These are phyloP conservation scores for Myotis findleyi DNA, from an alignment of 2,797 vertebrate genomes.

Conservation along the genomic window DNA sequence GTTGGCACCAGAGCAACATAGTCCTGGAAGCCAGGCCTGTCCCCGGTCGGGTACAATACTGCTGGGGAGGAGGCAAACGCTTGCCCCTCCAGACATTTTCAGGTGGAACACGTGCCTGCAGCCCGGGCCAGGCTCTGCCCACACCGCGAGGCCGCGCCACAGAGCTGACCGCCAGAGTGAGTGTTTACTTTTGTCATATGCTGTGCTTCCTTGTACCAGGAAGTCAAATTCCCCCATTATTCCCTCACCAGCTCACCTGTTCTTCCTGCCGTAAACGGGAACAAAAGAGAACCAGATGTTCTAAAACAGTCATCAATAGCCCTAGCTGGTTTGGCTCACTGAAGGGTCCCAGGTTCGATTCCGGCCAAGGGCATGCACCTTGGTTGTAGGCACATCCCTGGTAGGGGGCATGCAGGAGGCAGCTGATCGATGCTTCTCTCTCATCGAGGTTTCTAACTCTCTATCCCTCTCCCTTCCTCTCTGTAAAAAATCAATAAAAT, in stretches of 20 bases:
- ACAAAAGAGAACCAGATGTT: neutral
- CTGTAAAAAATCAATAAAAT: no score
- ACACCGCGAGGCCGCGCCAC: neutral
- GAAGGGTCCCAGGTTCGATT: no score
- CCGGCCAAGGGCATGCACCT: no score
- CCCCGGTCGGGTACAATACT: neutral
- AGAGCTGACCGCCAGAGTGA: neutral
- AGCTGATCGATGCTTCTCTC: no score
- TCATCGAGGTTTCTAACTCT: no score
- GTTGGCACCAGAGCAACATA: neutral
- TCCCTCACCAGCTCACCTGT: neutral
- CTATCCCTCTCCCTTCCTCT: no score
- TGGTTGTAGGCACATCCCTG: no score
- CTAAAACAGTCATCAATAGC: neutral
- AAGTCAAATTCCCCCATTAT: neutral
- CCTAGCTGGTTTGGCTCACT: no score
- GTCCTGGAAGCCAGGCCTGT: neutral
- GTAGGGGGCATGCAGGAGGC: no score
- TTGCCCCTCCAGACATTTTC: neutral
- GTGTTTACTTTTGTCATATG: neutral
- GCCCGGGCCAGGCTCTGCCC: neutral
- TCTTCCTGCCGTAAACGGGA: neutral
- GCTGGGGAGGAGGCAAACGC: neutral
- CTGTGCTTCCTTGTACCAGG: neutral
- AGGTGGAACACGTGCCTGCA: neutral